Evolutionary conservation across 2,797 vertebrate species (phyloP).

Genomic region (Acanthurus tractus): DNA sequence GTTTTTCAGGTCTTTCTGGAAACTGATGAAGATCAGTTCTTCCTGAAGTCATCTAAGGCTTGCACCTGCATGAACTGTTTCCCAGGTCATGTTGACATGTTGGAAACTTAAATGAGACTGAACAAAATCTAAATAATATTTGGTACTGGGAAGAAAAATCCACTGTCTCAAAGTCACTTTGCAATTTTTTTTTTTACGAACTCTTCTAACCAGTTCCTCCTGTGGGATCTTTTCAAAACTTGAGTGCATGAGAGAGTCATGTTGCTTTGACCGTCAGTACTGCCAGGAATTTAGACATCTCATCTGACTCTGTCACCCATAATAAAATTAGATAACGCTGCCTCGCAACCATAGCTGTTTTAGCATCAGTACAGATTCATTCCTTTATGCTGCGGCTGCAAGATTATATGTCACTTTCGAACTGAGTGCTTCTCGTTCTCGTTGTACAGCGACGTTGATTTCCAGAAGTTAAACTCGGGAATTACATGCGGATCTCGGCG

Average conservation of each 20-base stretch:
- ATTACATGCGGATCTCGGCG: background rate
- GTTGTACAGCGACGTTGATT: background rate
- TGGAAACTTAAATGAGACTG: background rate
- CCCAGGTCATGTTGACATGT: background rate
- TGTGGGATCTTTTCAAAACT: slow-evolving; percentile 34
- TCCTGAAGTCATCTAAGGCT: background rate
- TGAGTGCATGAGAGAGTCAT: slow-evolving; percentile 58
- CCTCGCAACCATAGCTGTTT: slow-evolving; percentile 50
- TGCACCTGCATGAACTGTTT: background rate
- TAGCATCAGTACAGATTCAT: slow-evolving; percentile 30
- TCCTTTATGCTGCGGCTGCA: background rate
- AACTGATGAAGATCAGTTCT: background rate
- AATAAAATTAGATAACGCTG: slow-evolving; percentile 73
- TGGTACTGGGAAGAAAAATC: background rate
- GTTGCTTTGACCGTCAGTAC: slow-evolving; percentile 34
- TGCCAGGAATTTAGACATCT: slow-evolving; percentile 57
- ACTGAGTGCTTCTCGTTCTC: background rate
- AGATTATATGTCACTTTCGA: slow-evolving; percentile 3
- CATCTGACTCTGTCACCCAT: slow-evolving; percentile 56
- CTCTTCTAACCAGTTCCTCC: background rate
- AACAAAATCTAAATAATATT: background rate
- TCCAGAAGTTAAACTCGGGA: background rate
- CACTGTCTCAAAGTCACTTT: background rate
- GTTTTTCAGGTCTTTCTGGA: background rate
- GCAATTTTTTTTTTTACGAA: too few species aligned